Conservation (phyloP, 64 coral and sea anemone species). For the Anthopleura sola region DNA sequence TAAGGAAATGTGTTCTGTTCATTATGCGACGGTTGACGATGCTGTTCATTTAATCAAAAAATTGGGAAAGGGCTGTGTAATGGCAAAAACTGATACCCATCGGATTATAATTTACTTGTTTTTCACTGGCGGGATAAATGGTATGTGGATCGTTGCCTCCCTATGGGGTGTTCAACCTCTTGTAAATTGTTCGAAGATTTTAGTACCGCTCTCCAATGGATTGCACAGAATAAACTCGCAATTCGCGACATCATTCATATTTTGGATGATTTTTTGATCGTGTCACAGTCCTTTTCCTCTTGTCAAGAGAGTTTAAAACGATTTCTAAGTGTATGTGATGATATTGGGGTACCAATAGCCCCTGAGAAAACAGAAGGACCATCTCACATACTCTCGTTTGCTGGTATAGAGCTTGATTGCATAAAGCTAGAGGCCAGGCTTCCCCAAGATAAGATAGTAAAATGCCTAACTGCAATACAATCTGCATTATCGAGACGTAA, state of each 20-base stretch:
- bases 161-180: constrained; percentile 30
- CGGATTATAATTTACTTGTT: constrained; percentile 1
- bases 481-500: not conserved
- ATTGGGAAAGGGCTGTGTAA: not conserved
- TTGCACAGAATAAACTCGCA: not conserved
- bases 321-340: not conserved
- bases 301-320: not conserved
- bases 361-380: constrained; percentile 24
- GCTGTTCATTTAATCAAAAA: not conserved
- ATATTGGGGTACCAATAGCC: constrained; percentile 20
- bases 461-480: not conserved
- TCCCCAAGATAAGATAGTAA: constrained; percentile 6
- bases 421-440: not conserved
- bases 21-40: constrained; percentile 29
- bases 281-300: not conserved
- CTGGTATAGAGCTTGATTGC: constrained; percentile 28
- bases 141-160: constrained; percentile 17
- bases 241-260: constrained; percentile 36
- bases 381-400: not conserved
- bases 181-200: constrained; percentile 21
- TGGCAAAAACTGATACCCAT: constrained; percentile 35
- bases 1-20: not conserved
- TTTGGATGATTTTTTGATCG: constrained; percentile 28
- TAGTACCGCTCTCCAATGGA: constrained; percentile 24
- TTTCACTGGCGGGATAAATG: constrained; percentile 20